Evolutionary conservation across 2,113 vertebrate species (phyloP).

Genomic region (Eleginops maclovinus): DNA sequence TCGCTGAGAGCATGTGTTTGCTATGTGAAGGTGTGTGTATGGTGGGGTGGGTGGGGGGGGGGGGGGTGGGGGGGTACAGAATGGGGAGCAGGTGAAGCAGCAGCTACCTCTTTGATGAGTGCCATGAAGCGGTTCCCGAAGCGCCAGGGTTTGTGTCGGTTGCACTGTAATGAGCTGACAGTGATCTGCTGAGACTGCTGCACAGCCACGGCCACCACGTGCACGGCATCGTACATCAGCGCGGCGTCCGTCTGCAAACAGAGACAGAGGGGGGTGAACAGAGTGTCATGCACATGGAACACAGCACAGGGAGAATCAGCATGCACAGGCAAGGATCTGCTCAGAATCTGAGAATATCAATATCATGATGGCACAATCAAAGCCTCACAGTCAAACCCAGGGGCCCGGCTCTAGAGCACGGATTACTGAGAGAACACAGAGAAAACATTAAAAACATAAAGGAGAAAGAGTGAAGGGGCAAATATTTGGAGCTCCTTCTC

Average conservation of each 20-base stretch:
- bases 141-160: slow-evolving; percentile 98
- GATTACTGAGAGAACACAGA: too few relatives aligned
- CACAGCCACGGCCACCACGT: slow-evolving; percentile 96
- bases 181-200: slow-evolving; percentile 99
- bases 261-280: slow-evolving; percentile 12
- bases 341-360: slow-evolving; percentile 26
- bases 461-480: background rate
- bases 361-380: slow-evolving; percentile 29
- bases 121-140: slow-evolving; percentile 97
- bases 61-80: slow-evolving; percentile 6
- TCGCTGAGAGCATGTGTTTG: slow-evolving; percentile 31
- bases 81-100: slow-evolving; percentile 30
- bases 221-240: slow-evolving; percentile 97
- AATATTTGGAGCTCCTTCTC: background rate
- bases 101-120: slow-evolving; percentile 95
- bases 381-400: background rate
- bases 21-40: slow-evolving; percentile 36
- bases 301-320: slow-evolving; percentile 3
- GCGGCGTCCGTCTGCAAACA: slow-evolving; percentile 92
- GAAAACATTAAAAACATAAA: background rate
- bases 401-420: background rate
- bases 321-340: background rate
- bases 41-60: too few relatives aligned
- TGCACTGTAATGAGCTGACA: slow-evolving; percentile 97
- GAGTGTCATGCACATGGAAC: slow-evolving; percentile 37